These are phyloP conservation scores for Polypterus bichir DNA, from an alignment of 2,113 vertebrate genomes.

Conservation along the genomic window DNA sequence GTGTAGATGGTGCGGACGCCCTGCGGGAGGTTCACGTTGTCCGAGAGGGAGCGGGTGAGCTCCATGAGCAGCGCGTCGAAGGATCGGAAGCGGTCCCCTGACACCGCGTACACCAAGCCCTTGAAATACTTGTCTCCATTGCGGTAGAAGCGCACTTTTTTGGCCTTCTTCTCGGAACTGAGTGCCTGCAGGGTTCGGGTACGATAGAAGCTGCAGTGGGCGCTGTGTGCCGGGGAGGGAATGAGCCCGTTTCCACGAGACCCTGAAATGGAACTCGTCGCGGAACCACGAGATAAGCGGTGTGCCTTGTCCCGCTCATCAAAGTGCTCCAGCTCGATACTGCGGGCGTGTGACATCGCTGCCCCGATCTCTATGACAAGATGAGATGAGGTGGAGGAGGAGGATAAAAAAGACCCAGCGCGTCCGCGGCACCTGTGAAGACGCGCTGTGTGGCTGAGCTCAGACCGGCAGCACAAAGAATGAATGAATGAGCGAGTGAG, in stretches of 20 bases:
- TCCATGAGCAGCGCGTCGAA: constrained; percentile 85
- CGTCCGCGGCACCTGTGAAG: too few relatives aligned
- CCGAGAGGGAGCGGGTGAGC: constrained; percentile 82
- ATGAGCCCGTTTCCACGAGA: constrained; percentile 68
- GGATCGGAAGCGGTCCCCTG: constrained; percentile 80
- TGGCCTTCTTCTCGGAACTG: constrained; percentile 83
- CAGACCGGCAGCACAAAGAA: too few relatives aligned
- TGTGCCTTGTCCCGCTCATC: constrained; percentile 79
- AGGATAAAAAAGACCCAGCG: too few relatives aligned
- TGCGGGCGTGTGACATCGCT: constrained; percentile 59
- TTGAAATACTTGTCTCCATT: constrained; percentile 96
- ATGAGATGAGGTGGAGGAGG: too few relatives aligned
- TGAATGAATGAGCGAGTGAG: too few relatives aligned
- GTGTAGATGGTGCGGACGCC: constrained; percentile 82
- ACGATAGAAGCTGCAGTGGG: constrained; percentile 93
- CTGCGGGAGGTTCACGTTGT: constrained; percentile 89
- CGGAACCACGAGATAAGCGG: constrained; percentile 46
- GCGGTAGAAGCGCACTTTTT: constrained; percentile 88
- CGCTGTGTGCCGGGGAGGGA: constrained; percentile 91
- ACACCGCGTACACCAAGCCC: constrained; percentile 86
- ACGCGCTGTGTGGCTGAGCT: too few relatives aligned
- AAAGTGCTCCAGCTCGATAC: constrained; percentile 88
- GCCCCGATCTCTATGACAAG: background rate
- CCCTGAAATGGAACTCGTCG: constrained; percentile 48
- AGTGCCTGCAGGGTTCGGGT: constrained; percentile 91